Evolutionary conservation across 1,140 invertebrate species (phyloP), one percentile per base, ranked within the genome.

Genomic region (Drosophila erecta): DNA sequence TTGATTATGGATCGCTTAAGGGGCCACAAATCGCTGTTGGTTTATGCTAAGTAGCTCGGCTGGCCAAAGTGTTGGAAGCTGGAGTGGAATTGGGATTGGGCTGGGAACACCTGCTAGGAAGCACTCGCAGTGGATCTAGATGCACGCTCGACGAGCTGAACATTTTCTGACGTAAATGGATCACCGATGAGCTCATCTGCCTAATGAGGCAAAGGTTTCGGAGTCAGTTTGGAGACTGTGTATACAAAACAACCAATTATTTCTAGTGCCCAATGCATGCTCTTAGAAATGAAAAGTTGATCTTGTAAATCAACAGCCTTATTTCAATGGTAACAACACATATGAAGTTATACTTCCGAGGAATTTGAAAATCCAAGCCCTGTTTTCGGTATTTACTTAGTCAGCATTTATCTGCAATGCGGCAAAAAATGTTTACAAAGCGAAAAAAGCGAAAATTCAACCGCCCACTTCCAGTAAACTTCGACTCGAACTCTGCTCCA

Each of bases 401-500:
- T 54, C 65, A 33, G 50, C 41, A 17, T 50, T 62, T 74, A 74
- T 74, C 71, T 62, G 38, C 43, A 54, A 14, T 72, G 66, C 66
- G 44, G 65, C 69, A 66, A 46, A 70, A 69, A 43, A 38, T 12
- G 20, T 61, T 17, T 41, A 49, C 24, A 49, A 38, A 35, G 54
- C n/a, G 38, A 20, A 43, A 17, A 65, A 65, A 53, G 49, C 35
- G 35, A 46, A 74, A 77, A 72, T 83, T 51, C 71, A 51, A 73
- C 73, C 64, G 84, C 77, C 54, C 60, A 73, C 76, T 76, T 77
- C 74, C 66, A 81, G 83, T 77, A 81, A 86, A 74, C 78, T 79
- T 60, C 65, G 75, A 76, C 64, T 65, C 74, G 47, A 78, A 77
- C 78, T 83, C 58, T 79, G 75, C 83, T 79, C 75, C 67, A 85